Percentiles rank a stretch among this genome's conserved stretches.
phyloP scores from a whole-genome alignment of 2,113 vertebrate genomes.

The Nerophis lumbriciformis region DNA sequence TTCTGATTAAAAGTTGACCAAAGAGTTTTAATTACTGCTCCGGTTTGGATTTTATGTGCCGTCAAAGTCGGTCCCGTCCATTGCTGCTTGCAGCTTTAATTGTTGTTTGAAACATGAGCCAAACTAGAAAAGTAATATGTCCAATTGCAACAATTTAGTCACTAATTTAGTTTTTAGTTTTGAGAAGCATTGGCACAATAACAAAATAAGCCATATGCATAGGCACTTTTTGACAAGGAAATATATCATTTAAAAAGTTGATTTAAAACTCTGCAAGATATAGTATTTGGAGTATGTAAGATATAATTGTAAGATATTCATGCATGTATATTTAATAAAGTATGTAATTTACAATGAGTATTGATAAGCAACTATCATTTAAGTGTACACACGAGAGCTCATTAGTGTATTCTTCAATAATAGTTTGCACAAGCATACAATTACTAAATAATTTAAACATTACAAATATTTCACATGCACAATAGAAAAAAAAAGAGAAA shows the following conservation, averaged over 20 bases:
- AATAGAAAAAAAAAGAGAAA: conserved; percentile 8
- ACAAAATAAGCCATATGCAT: conserved; percentile 13
- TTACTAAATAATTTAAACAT: too few relatives aligned
- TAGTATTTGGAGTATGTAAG: too few relatives aligned
- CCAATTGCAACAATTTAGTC: background rate
- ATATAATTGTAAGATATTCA: too few relatives aligned
- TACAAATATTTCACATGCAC: background rate
- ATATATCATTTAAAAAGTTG: conserved; percentile 19
- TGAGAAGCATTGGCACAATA: conserved; percentile 8
- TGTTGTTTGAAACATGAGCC: background rate
- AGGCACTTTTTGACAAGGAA: background rate
- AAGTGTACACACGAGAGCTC: too few relatives aligned
- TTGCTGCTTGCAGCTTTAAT: too few relatives aligned
- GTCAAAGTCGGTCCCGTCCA: too few relatives aligned
- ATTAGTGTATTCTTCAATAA: too few relatives aligned
- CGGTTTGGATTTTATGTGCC: too few relatives aligned
- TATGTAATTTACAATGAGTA: background rate
- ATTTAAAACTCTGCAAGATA: background rate
- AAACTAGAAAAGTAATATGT: background rate
- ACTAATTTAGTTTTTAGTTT: conserved; percentile 2
- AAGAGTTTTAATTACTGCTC: too few relatives aligned
- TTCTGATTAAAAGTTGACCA: too few relatives aligned
- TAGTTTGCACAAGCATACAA: too few relatives aligned
- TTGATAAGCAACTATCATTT: background rate
- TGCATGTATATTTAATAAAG: too few relatives aligned